phyloP scores from a whole-genome alignment of 2,113 vertebrate species.

The Brachyhypopomus occidentalis region DNA sequence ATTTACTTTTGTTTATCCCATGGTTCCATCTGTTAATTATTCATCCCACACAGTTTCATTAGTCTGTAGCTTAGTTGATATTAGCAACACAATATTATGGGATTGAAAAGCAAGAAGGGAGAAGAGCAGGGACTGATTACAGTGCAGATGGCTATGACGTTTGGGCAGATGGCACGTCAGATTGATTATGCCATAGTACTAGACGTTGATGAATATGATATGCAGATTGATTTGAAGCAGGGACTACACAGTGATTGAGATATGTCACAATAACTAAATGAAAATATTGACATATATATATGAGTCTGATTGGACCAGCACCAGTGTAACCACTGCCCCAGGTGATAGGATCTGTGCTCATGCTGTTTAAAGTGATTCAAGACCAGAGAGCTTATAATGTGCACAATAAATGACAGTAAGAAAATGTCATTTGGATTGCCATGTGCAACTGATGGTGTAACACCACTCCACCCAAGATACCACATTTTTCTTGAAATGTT shows the following conservation, averaged over 20 bases:
- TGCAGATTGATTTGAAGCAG: slow-evolving; percentile 55
- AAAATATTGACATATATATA: neutral
- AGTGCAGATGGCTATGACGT: slow-evolving; percentile 74
- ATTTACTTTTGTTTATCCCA: slow-evolving; percentile 67
- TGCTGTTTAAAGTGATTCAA: neutral
- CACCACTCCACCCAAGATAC: neutral
- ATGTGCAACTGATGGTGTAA: neutral
- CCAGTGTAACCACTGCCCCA: neutral
- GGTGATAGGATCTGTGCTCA: neutral
- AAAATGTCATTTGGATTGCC: neutral
- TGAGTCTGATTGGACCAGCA: neutral
- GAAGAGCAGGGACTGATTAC: slow-evolving; percentile 61
- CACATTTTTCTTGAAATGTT: slow-evolving; percentile 22
- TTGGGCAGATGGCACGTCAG: slow-evolving; percentile 74
- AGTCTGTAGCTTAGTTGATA: slow-evolving; percentile 71
- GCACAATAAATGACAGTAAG: neutral
- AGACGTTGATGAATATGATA: slow-evolving; percentile 63
- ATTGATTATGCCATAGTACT: slow-evolving; percentile 70
- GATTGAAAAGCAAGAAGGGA: slow-evolving; percentile 53
- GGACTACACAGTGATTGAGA: slow-evolving; percentile 63
- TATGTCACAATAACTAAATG: slow-evolving; percentile 41
- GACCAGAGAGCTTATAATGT: neutral
- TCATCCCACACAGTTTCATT: slow-evolving; percentile 71
- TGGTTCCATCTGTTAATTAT: slow-evolving; percentile 74
- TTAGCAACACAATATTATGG: slow-evolving; percentile 67